phyloP scores from a whole-genome alignment of 2,888 invertebrate species.

The Eupithecia insigniata region DNA sequence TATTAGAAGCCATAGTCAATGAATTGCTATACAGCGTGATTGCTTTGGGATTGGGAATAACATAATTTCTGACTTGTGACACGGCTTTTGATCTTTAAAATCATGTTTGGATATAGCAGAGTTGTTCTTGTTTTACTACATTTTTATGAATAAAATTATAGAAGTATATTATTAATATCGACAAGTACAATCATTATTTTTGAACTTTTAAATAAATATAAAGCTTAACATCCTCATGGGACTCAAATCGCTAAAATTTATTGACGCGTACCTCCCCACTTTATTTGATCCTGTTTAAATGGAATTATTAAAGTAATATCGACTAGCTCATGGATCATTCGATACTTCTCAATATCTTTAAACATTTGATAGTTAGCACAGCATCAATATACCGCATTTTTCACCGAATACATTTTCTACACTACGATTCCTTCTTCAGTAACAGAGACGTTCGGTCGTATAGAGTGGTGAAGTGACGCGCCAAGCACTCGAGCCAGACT shows the following conservation, averaged over 20 bases:
- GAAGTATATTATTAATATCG: background rate
- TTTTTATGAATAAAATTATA: background rate
- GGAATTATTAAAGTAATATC: background rate
- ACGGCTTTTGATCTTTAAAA: background rate
- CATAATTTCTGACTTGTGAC: background rate
- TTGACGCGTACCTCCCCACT: background rate
- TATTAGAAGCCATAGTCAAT: constrained; percentile 1
- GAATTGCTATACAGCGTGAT: background rate
- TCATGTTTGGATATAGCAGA: background rate
- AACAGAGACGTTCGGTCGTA: constrained; percentile 20
- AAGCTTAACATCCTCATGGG: no score
- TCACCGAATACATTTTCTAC: background rate
- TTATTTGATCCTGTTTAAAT: background rate
- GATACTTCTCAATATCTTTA: background rate
- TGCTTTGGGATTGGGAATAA: constrained; percentile 4
- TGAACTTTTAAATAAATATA: no score
- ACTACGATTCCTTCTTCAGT: background rate
- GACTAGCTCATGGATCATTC: background rate
- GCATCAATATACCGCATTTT: background rate
- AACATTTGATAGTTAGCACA: background rate
- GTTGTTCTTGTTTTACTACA: background rate
- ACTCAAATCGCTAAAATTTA: no score
- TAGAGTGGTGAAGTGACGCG: constrained; percentile 36
- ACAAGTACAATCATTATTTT: no score
- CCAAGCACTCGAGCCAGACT: constrained; percentile 34